Base-by-base conservation (phyloP, 2,113 vertebrate species). In the Oxyruncus cristatus region DNA sequence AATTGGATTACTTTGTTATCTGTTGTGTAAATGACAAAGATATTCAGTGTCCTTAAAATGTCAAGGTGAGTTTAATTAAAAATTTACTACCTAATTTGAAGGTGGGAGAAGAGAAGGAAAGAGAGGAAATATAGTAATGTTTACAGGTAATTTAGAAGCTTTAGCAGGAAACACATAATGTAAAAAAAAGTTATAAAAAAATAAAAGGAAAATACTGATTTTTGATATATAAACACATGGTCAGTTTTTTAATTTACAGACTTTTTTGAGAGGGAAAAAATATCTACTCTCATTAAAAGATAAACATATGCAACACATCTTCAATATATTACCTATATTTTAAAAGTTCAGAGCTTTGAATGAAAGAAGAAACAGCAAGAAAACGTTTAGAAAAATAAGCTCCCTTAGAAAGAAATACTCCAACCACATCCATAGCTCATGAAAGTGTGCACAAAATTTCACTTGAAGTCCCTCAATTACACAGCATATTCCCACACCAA, bases 1-100 rank as follows among this genome's bases (percentile, higher is more conserved):
- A 98, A 98, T 98, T 98, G 97, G 97, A 98, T 98, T 98, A 98
- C 98, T 98, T 97, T 98, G 97, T 98, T 98, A 98, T 99, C 97
- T 98, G 97, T 97, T 98, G 98, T 97, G 97, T 98, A 98, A 98
- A 98, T 98, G 97, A 98, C 98, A 99, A 98, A 98, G 97, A 97
- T 98, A 98, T 98, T 98, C 97, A 98, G 93, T 98, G 98, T 98
- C 97, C 97, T 95, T 97, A 98, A 98, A 98, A 98, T 98, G 98
- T 98, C 95, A 96, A 97, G 85, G 85, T 95, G 97, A 96, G 82
- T 94, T 97, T 97, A 98, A 97, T 98, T 96, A 97, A 97, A 97
- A 97, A 95, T 97, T 86, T 94, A 46, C 81, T 89, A 88, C 87
- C 89, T 94, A 91, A 91, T 94, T 75, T 56, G 55, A 65, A 80